Base-by-base conservation (phyloP, 2,113 vertebrate genomes). In the Stercorarius parasiticus region DNA sequence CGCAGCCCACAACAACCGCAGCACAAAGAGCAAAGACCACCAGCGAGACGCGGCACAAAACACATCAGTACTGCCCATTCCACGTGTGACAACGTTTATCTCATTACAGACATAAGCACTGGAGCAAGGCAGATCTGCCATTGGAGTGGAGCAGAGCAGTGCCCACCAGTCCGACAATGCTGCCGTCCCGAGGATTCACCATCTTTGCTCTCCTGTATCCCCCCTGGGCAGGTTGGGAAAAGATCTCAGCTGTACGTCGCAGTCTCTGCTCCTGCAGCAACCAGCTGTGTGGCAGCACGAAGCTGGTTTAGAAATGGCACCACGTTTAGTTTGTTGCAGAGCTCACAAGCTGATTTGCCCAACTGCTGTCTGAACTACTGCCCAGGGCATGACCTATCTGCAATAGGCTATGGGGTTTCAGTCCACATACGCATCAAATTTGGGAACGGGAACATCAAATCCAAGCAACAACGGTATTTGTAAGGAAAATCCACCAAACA, bases 101-200 rank as follows among this genome's bases (percentile, higher is more conserved):
- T 50, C 15, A 5, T 7, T 26, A 11, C 0, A 1, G 34, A 12
- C 53, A 25, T 17, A 0, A 64, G 65, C 16, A 15, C 13, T 1
- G 9, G 2, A 38, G 11, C 8, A 16, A 65, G 40, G 71, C 22
- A 45, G 53, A 56, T 9, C 18, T 34, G 49, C 20, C 34, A 2
- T 5, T 10, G 1, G 0, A 8, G 70, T 9, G 1, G 0, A 8
- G 70, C 22, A 29, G 53, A 70, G 52, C 27, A 5, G 29, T 34
- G 45, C 43, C 21, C 0, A 0, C 30, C 53, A 7, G 27, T 3
- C 11, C 0, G 0, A 34, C 34, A 38, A 10, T 1, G 3, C 45
- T 1, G 0, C 42, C 2, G 0, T 27, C 50, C 72, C 25, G 4
- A 62, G 59, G 50, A 22, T 13, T 62, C 30, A 23, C 36, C n/a